Percentiles rank a stretch among this genome's conserved stretches.
phyloP scores from a whole-genome alignment of 2,888 invertebrate genomes.

The Vanessa cardui region DNA sequence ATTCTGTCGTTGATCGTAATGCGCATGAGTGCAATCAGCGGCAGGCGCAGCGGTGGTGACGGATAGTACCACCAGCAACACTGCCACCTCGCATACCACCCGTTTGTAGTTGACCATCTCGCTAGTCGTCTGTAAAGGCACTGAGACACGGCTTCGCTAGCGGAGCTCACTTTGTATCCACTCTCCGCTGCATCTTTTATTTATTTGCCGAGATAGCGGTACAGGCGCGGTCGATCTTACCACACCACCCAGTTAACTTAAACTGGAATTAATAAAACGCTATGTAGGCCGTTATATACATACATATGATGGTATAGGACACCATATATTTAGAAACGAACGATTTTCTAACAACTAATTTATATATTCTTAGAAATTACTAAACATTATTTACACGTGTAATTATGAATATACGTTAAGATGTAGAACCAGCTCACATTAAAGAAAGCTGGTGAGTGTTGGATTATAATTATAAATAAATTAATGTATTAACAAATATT shows the following conservation, averaged over 20 bases:
- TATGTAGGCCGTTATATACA: slow-evolving; percentile 41
- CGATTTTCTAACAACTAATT: not conserved
- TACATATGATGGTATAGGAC: slow-evolving; percentile 3
- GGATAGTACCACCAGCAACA: slow-evolving; percentile 50
- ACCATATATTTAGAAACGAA: not conserved
- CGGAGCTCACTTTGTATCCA: slow-evolving; percentile 70
- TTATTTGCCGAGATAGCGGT: slow-evolving; percentile 81
- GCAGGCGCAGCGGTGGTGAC: slow-evolving; percentile 54
- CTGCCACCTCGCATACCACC: slow-evolving; percentile 66
- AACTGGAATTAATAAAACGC: slow-evolving; percentile 71
- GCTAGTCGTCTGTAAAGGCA: slow-evolving; percentile 59
- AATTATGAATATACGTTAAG: not conserved
- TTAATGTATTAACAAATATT: not conserved
- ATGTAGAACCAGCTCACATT: not conserved
- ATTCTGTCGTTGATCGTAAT: slow-evolving; percentile 89
- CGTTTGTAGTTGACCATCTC: slow-evolving; percentile 80
- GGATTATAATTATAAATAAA: not conserved
- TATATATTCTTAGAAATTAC: not conserved
- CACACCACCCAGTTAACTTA: slow-evolving; percentile 63
- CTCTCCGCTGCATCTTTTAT: slow-evolving; percentile 79
- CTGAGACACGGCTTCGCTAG: slow-evolving; percentile 62
- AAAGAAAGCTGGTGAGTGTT: slow-evolving; percentile 11
- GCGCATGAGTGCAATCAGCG: slow-evolving; percentile 51
- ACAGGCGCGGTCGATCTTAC: slow-evolving; percentile 58
- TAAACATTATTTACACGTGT: not conserved